Base-by-base conservation (phyloP, 2,113 vertebrate genomes). In the Vidua macroura region DNA sequence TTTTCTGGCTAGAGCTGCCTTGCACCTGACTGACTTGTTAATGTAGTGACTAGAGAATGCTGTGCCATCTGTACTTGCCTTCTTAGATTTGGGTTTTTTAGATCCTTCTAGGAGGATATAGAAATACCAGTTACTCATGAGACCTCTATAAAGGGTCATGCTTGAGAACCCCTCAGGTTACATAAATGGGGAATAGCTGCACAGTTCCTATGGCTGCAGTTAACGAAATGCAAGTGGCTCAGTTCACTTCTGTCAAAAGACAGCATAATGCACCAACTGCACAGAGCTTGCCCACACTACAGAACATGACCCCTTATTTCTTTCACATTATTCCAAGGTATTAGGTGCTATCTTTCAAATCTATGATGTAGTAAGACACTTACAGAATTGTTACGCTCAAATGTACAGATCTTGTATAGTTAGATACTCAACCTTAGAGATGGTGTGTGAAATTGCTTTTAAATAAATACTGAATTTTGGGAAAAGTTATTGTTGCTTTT, bases 81-180 rank as follows among this genome's bases (percentile, higher is more conserved):
- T 68, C 68, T 76, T 39, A 43, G 25, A 10, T 56, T 9, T 64
- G 14, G 8, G 9, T 1, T 25, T 41, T 49, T 66, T 7, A 41
- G 33, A 16, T 56, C 9, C 8, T 86, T 83, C 39, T 55, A 24
- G 15, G n/a, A 52, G 6, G 16, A 21, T 52, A 35, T 3, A 69
- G 68, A 63, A 83, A 48, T 60, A 37, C 4, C 35, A 27, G 35
- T 60, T 88, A 55, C 33, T 69, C 11, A 3, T 17, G 37, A 69
- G 73, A 41, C 39, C 12, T 12, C 15, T 49, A 0, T 63, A 15
- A 39, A 59, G 30, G 25, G 35, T 49, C 28, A 9, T 59, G 28
- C 25, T 64, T 0, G 0, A 63, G 39, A 56, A 20, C 6, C 13
- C 5, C 33, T 28, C 20, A 44, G 10, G 12, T 13, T 13, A 39